Evolutionary conservation across 2,797 vertebrate species (phyloP).

Genomic region (Sparidentex hasta): DNA sequence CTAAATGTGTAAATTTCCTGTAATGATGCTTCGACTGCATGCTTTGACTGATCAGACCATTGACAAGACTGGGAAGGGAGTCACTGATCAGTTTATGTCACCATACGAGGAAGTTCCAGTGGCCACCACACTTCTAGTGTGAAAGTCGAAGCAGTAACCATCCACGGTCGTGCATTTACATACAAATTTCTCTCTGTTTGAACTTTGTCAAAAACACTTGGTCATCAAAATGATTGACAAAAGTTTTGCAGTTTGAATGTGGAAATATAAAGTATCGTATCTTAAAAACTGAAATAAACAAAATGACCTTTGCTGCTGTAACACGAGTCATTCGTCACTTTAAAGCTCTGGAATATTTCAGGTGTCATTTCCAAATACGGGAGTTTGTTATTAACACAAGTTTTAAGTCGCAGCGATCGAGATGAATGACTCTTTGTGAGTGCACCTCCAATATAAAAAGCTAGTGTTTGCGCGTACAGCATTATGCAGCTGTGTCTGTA

Average conservation of each 20-base stretch:
- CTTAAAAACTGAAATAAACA: no score
- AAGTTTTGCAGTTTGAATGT: no score
- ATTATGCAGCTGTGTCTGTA: not conserved
- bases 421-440: slow-evolving; percentile 20
- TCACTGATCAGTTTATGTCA: not conserved
- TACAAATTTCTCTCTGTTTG: no score
- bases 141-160: not conserved
- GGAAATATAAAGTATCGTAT: no score
- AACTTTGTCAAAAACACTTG: no score
- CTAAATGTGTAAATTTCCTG: not conserved
- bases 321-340: not conserved
- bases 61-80: not conserved
- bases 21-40: not conserved
- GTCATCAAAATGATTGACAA: no score
- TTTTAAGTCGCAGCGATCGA: not conserved
- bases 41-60: not conserved
- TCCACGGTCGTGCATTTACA: no score
- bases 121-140: no score
- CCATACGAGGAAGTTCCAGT: no score
- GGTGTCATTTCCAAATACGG: slow-evolving; percentile 19
- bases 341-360: slow-evolving; percentile 5
- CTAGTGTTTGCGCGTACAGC: slow-evolving; percentile 24
- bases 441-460: slow-evolving; percentile 12
- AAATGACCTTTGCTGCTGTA: not conserved
- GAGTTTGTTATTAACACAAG: slow-evolving; percentile 4